Evolutionary conservation across 2,113 vertebrate genomes (phyloP).

Genomic region (Microcebus ravelobensis): DNA sequence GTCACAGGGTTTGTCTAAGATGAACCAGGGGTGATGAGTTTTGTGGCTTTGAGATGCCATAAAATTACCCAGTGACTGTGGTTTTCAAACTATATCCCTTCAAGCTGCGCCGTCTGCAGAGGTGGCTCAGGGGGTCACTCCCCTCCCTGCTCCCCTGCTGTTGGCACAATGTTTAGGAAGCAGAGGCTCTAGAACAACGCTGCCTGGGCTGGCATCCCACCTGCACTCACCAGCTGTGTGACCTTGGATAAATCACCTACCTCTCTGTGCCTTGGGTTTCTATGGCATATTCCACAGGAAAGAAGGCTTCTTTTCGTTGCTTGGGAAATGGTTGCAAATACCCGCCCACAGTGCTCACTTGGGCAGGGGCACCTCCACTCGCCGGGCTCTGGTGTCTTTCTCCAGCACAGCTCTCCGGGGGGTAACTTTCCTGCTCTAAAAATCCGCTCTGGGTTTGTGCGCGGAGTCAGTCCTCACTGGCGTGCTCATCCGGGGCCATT

Average conservation of each 20-base stretch:
- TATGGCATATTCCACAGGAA: background rate
- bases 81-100: background rate
- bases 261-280: background rate
- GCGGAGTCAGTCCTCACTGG: background rate
- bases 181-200: background rate
- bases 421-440: background rate
- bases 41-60: background rate
- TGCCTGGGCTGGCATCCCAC: background rate
- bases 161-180: background rate
- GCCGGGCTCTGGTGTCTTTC: background rate
- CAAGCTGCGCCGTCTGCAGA: background rate
- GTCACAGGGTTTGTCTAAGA: background rate
- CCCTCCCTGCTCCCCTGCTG: rapidly evolving
- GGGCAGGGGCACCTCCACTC: rapidly evolving
- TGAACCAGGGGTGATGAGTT: background rate
- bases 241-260: background rate
- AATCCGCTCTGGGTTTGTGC: background rate
- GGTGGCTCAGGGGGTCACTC: background rate
- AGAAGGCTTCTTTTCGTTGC: background rate
- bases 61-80: background rate
- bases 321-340: background rate
- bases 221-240: too few relatives aligned
- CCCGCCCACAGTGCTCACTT: background rate
- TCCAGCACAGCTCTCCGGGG: background rate
- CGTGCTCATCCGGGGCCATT: background rate